phyloP scores from a whole-genome alignment of 2,797 vertebrate genomes.

The Acrocephalus scirpaceus region DNA sequence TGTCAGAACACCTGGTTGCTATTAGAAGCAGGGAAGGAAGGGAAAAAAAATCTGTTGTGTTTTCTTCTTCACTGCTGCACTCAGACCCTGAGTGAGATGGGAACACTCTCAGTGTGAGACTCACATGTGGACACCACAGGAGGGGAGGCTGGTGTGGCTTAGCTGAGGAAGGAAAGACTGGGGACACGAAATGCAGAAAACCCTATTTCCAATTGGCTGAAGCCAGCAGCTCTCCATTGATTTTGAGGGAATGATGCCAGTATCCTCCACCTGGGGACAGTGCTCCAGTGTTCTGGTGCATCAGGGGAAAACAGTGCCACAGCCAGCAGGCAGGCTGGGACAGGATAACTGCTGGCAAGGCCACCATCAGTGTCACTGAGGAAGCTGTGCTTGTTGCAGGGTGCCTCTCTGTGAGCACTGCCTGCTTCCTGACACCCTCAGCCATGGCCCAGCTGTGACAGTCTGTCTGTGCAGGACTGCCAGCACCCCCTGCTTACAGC shows the following conservation, averaged over 20 bases:
- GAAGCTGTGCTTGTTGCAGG: neutral
- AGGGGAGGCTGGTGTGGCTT: neutral
- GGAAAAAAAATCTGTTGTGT: neutral
- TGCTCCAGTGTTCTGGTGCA: fast-evolving
- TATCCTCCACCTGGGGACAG: neutral
- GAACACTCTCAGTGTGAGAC: neutral
- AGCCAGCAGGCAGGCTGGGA: neutral
- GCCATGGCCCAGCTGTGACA: fast-evolving
- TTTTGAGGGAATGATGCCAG: neutral
- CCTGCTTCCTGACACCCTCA: neutral
- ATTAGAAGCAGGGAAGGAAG: constrained; percentile 56
- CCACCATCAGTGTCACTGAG: neutral
- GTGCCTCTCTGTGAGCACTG: neutral
- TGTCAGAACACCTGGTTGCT: constrained; percentile 72
- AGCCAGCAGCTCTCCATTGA: neutral
- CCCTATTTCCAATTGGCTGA: neutral
- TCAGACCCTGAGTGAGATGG: neutral
- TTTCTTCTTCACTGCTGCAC: constrained; percentile 19
- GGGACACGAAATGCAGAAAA: neutral
- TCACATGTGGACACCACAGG: neutral
- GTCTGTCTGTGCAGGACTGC: fast-evolving
- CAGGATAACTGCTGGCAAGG: neutral
- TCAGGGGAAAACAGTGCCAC: neutral
- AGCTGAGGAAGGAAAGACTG: neutral
- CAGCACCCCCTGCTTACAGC: neutral